Base-by-base conservation (phyloP, 2,797 vertebrate genomes). In the Vultur gryphus region DNA sequence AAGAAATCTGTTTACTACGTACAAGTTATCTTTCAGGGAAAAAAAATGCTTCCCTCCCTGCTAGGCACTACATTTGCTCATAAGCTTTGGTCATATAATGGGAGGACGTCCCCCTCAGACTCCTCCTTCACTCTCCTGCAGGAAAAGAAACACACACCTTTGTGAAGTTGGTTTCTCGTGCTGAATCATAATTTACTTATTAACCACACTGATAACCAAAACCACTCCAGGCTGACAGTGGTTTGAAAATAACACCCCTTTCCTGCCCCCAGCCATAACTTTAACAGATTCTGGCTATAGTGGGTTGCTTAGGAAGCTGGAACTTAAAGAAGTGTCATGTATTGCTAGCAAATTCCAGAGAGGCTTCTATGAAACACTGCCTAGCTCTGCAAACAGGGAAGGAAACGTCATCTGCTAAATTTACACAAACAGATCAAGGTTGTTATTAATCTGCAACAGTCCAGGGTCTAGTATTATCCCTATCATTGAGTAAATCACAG, bases 251-350 rank as follows among this genome's bases (percentile, higher is more conserved):
- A 61, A 23, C 25, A 12, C 4, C 23, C 13, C 4, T 4, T 17
- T 76, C 44, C 49, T 79, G 52, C 10, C 7, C n/a, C 9, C 11
- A 31, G 7, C 21, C 17, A 2, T 16, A 33, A 8, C 39, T 57
- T 9, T 4, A 65, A 39, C 44, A 58, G 69, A 7, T 39, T 64
- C 25, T 37, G 46, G 25, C 76, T 54, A 3, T 2, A 43, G 16
- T 16, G 21, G 28, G 35, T 57, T 37, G 39, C n/a, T 70, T 7
- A 18, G 59, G 57, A 78, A 64, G 49, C 21, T 57, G n/a, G 37
- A 66, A 11, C 15, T 1, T 16, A 16, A 23, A 11, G 19, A 17
- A 57, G 18, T 9, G 23, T 37, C n/a, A 1, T 2, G 8, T 4
- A 24, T 4, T 39, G 51, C 52, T 43, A 64, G 28, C 9, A 20